phyloP scores from a whole-genome alignment of 2,113 vertebrate species.

The Leptobrachium ailaonicum region DNA sequence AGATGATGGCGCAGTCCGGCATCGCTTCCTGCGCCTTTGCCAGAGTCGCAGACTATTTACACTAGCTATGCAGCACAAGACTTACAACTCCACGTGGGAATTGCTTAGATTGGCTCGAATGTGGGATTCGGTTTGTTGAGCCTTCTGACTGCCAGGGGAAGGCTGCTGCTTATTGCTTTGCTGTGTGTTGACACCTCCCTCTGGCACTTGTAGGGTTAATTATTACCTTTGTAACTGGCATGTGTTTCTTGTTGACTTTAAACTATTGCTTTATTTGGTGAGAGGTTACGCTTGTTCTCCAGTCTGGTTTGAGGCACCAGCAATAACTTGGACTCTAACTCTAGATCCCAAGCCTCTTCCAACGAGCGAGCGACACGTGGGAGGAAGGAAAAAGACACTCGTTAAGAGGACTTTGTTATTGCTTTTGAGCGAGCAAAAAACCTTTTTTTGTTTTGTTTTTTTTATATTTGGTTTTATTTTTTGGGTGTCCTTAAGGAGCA shows the following conservation, averaged over 20 bases:
- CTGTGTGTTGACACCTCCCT: not conserved
- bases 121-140: slow-evolving; percentile 69
- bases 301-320: slow-evolving; percentile 41
- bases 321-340: slow-evolving; percentile 45
- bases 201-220: slow-evolving; percentile 46
- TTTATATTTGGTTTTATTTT: not conserved
- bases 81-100: slow-evolving; percentile 30
- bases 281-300: slow-evolving; percentile 26
- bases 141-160: not conserved
- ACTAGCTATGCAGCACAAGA: slow-evolving; percentile 80
- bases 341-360: slow-evolving; percentile 62
- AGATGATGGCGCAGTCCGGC: slow-evolving; percentile 95
- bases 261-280: slow-evolving; percentile 48
- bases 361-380: not conserved
- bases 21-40: slow-evolving; percentile 95
- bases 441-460: not conserved
- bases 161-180: not conserved
- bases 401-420: not conserved
- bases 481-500: slow-evolving; percentile 14
- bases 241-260: slow-evolving; percentile 79
- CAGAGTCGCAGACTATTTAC: slow-evolving; percentile 96
- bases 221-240: slow-evolving; percentile 71
- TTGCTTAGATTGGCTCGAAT: slow-evolving; percentile 69
- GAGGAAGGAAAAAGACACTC: too few species aligned
- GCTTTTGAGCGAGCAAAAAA: not conserved